Percentiles rank a stretch among this genome's conserved stretches.
phyloP scores from a whole-genome alignment of 2,113 vertebrate species.

The Tachuris rubrigastra region DNA sequence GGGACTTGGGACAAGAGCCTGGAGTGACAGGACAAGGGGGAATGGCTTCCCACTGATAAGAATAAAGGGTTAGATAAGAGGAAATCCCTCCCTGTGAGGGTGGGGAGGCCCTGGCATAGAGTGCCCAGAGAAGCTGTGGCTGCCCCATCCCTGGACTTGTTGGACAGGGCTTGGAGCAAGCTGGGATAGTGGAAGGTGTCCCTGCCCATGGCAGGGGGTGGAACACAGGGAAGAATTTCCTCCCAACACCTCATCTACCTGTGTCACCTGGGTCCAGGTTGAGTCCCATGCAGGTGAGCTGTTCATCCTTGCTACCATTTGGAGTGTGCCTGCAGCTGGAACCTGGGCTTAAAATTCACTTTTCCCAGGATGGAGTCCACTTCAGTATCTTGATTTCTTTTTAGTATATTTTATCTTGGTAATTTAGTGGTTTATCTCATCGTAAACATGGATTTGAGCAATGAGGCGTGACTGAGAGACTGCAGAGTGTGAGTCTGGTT shows the following conservation, averaged over 20 bases:
- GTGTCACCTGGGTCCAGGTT: background rate
- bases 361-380: background rate
- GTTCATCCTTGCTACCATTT: background rate
- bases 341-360: background rate
- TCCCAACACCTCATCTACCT: background rate
- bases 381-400: background rate
- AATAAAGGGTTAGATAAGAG: background rate
- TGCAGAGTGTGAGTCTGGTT: background rate
- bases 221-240: background rate
- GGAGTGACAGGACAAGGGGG: background rate
- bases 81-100: background rate
- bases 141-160: background rate
- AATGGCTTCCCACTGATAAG: background rate
- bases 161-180: background rate
- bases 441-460: background rate
- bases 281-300: background rate
- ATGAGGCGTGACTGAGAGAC: background rate
- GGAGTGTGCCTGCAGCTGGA: background rate
- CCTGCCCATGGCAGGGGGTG: background rate
- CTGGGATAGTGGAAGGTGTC: background rate
- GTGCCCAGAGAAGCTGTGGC: background rate
- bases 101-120: background rate
- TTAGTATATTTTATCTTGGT: background rate
- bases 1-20: fast-evolving
- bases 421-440: background rate